These are phyloP conservation scores for Ibycter americanus DNA, from an alignment of 2,797 vertebrate genomes.

Conservation along the genomic window DNA sequence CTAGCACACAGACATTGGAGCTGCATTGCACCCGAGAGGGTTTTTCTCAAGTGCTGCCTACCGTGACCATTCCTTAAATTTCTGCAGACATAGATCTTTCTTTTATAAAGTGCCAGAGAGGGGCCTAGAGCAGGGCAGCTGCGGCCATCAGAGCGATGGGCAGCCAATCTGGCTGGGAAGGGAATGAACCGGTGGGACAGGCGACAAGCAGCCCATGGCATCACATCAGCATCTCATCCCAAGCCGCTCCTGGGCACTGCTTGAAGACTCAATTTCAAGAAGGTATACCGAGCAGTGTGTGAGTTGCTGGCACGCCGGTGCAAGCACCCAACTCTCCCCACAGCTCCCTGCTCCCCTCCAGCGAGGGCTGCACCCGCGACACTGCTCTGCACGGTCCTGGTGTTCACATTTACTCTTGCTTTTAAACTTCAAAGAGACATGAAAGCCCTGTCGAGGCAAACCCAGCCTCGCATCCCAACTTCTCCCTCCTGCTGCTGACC, in stretches of 20 bases:
- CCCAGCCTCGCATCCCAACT: background rate
- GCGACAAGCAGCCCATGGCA: background rate
- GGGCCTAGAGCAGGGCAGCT: background rate
- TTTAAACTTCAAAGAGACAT: background rate
- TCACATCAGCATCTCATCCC: background rate
- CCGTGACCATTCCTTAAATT: rapidly evolving
- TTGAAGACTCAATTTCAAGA: background rate
- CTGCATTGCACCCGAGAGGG: rapidly evolving
- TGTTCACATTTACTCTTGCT: background rate
- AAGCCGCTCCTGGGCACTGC: rapidly evolving
- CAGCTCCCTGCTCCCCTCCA: background rate
- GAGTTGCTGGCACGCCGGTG: background rate
- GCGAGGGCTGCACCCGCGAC: rapidly evolving
- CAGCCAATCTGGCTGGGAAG: background rate
- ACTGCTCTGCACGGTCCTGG: background rate
- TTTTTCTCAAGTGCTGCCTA: background rate
- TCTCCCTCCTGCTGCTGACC: background rate
- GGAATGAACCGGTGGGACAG: background rate
- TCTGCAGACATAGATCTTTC: background rate
- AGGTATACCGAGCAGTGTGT: rapidly evolving
- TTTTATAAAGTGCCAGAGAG: background rate
- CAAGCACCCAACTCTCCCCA: background rate
- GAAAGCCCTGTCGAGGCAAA: background rate
- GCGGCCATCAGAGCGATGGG: rapidly evolving
- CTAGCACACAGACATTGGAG: rapidly evolving